Percentiles rank a stretch among this genome's conserved stretches.
Conservation (phyloP, 2,797 vertebrate genomes). For the Acrocephalus scirpaceus region DNA sequence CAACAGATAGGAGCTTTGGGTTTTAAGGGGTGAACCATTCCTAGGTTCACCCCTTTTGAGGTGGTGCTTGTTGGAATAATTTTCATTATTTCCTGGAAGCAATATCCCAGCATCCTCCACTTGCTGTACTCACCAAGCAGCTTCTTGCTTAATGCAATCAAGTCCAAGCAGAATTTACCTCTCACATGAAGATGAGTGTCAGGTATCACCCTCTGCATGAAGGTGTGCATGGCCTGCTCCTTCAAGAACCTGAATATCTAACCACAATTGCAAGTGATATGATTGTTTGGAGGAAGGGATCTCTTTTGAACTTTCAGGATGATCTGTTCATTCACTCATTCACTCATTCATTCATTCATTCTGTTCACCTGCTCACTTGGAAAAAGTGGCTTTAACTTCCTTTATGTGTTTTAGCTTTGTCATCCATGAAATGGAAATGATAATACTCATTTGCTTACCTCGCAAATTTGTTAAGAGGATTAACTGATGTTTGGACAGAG, state of each 20-base stretch:
- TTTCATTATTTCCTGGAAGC: background rate
- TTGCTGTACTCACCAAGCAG: background rate
- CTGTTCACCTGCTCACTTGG: background rate
- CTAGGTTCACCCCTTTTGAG: no score
- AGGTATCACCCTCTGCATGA: background rate
- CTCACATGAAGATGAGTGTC: background rate
- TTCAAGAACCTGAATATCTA: background rate
- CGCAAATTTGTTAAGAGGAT: background rate
- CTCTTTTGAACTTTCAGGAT: background rate
- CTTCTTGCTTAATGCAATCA: background rate
- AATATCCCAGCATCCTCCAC: background rate
- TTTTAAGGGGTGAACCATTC: background rate
- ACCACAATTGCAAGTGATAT: background rate
- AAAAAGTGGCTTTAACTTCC: background rate
- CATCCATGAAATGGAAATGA: background rate
- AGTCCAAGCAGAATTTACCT: background rate
- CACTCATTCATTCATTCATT: background rate
- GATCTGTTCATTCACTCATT: background rate
- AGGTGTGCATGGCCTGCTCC: background rate
- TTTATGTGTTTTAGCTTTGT: background rate
- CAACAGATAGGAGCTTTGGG: background rate
- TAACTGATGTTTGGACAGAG: slow-evolving; percentile 14
- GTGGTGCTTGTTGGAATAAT: background rate
- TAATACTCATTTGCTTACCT: background rate
- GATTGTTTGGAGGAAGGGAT: background rate